Percentiles rank a stretch among this genome's conserved stretches.
Evolutionary conservation across 2,888 invertebrate species (phyloP).

Genomic region (Dinocampus coccinellae): DNA sequence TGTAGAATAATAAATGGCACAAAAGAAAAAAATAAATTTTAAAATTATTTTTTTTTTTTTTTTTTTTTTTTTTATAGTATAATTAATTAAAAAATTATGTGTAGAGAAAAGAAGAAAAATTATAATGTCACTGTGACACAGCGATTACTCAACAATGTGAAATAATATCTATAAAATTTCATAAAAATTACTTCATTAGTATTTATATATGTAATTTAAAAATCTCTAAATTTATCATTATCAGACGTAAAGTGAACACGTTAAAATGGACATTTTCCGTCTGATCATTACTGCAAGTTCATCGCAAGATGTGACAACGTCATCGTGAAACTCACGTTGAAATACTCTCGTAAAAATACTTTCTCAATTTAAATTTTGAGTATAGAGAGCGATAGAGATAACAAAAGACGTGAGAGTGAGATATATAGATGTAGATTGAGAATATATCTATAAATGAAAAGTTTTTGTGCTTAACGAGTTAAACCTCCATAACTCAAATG

Average conservation of each 20-base stretch:
- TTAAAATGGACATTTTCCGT: slow-evolving; percentile 54
- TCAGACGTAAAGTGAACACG: slow-evolving; percentile 44
- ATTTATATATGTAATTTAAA: no score
- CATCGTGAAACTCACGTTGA: slow-evolving; percentile 67
- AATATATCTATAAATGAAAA: slow-evolving; percentile 26
- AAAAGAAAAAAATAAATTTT: no score
- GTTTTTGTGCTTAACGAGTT: slow-evolving; percentile 67
- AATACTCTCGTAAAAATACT: slow-evolving; percentile 68
- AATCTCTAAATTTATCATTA: slow-evolving; percentile 10
- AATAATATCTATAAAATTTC: neutral
- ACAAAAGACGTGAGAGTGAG: slow-evolving; percentile 26
- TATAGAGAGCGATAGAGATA: slow-evolving; percentile 40
- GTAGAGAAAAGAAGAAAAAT: no score
- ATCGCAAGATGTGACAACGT: slow-evolving; percentile 69
- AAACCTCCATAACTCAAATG: slow-evolving; percentile 63
- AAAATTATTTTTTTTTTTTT: no score
- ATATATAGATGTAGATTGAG: slow-evolving; percentile 26
- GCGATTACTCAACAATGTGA: neutral
- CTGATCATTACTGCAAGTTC: slow-evolving; percentile 69
- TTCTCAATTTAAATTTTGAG: slow-evolving; percentile 70
- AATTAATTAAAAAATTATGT: no score
- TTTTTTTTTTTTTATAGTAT: no score
- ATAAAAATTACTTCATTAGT: neutral
- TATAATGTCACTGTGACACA: neutral
- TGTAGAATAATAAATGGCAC: neutral